Evolutionary conservation across 92 coral and sea anemone species (phyloP).

Genomic region (Virgularia gustaviana): DNA sequence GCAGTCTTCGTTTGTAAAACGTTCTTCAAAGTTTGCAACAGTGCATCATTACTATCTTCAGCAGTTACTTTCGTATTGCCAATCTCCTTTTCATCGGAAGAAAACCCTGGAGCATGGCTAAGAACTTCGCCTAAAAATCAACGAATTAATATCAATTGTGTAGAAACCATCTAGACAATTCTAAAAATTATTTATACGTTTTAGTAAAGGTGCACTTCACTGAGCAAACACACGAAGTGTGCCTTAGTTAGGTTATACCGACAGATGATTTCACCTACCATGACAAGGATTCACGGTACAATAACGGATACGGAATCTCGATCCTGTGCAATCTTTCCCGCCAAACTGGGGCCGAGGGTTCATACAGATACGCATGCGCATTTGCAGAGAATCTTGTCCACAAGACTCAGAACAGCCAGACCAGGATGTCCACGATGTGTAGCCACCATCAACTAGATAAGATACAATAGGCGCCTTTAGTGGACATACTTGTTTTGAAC

Average conservation of each 20-base stretch:
- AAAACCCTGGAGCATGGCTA: no score
- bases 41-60: not conserved
- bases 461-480: not conserved
- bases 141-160: no score
- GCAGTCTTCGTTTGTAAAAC: constrained; percentile 13
- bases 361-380: constrained; percentile 58
- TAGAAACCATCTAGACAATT: no score
- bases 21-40: constrained; percentile 7
- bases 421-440: constrained; percentile 35
- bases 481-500: not conserved
- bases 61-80: not conserved
- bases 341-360: constrained; percentile 55
- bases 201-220: no score
- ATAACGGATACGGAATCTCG: constrained; percentile 27
- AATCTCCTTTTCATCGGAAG: no score
- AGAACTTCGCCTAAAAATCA: no score
- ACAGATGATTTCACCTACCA: not conserved
- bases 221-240: no score
- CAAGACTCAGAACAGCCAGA: constrained; percentile 62
- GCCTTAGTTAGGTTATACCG: no score
- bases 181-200: no score
- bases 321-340: constrained; percentile 48
- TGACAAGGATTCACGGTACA: constrained; percentile 8
- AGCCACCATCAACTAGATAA: constrained; percentile 27
- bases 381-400: constrained; percentile 53